Evolutionary conservation across 2,888 invertebrate genomes (phyloP).

Genomic region (Drosophila stalkeri): DNA sequence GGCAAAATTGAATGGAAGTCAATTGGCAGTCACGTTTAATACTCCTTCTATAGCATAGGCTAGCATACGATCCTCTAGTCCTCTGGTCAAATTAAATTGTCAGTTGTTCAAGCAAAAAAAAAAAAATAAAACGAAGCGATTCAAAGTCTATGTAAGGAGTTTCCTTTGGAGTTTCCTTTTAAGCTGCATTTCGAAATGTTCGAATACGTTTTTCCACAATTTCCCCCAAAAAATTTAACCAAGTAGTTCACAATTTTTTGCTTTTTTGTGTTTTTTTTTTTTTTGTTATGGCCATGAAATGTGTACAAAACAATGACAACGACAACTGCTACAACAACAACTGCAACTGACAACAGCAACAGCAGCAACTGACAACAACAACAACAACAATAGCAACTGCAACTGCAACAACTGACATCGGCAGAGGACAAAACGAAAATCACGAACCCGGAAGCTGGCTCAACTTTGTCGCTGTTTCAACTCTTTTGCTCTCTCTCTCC

Average conservation of each 20-base stretch:
- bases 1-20: slow-evolving; percentile 76
- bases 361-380: slow-evolving; percentile 33
- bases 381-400: slow-evolving; percentile 31
- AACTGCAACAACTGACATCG: slow-evolving; percentile 33
- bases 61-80: slow-evolving; percentile 42
- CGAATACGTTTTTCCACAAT: slow-evolving; percentile 26
- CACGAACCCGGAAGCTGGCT: slow-evolving; percentile 84
- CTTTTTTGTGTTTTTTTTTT: not conserved
- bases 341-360: slow-evolving; percentile 39
- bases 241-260: slow-evolving; percentile 43
- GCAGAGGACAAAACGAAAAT: slow-evolving; percentile 79
- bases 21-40: slow-evolving; percentile 74
- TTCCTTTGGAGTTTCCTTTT: slow-evolving; percentile 28
- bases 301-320: slow-evolving; percentile 72
- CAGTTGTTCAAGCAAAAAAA: slow-evolving; percentile 35
- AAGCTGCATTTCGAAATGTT: slow-evolving; percentile 49
- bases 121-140: not conserved
- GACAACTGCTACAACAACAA: slow-evolving; percentile 58
- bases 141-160: slow-evolving; percentile 24
- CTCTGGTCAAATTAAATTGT: slow-evolving; percentile 74
- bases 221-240: slow-evolving; percentile 19
- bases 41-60: slow-evolving; percentile 30
- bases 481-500: slow-evolving; percentile 1
- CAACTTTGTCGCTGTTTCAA: slow-evolving; percentile 15
- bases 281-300: slow-evolving; percentile 73